phyloP scores from a whole-genome alignment of 2,113 vertebrate genomes.

The Hypanus sabinus region DNA sequence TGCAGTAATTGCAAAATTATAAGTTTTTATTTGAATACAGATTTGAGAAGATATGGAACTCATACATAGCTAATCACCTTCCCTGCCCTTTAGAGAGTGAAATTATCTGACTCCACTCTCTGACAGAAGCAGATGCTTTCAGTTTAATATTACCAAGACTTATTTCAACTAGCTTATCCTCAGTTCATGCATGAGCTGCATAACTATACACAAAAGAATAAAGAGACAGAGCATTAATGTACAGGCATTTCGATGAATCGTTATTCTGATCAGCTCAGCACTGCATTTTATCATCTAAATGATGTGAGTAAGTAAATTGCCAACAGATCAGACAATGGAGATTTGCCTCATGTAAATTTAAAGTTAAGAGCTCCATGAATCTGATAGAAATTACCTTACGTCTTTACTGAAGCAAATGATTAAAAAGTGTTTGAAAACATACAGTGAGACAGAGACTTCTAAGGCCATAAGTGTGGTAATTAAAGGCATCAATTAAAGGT shows the following conservation, averaged over 20 bases:
- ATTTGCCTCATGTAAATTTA: constrained; percentile 18
- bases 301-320: constrained; percentile 21
- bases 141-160: not conserved
- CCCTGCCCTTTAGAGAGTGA: constrained; percentile 9
- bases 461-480: constrained; percentile 3
- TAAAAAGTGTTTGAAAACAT: constrained; percentile 50
- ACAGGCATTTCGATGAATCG: not conserved
- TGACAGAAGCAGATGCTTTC: not conserved
- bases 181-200: not conserved
- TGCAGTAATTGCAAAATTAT: constrained; percentile 1
- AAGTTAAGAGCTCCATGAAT: not conserved
- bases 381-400: constrained; percentile 52
- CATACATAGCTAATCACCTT: not conserved
- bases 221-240: not conserved
- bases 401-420: constrained; percentile 58
- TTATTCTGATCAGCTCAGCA: too few species aligned
- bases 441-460: constrained; percentile 3
- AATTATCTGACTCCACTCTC: not conserved
- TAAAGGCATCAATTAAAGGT: constrained; percentile 33
- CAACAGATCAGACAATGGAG: constrained; percentile 26
- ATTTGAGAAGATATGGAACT: not conserved
- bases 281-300: constrained; percentile 11
- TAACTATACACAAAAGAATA: constrained; percentile 9
- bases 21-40: not conserved
- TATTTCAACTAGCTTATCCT: not conserved